Conservation (phyloP, 2,797 vertebrate species). For the Threskiornis aethiopicus region DNA sequence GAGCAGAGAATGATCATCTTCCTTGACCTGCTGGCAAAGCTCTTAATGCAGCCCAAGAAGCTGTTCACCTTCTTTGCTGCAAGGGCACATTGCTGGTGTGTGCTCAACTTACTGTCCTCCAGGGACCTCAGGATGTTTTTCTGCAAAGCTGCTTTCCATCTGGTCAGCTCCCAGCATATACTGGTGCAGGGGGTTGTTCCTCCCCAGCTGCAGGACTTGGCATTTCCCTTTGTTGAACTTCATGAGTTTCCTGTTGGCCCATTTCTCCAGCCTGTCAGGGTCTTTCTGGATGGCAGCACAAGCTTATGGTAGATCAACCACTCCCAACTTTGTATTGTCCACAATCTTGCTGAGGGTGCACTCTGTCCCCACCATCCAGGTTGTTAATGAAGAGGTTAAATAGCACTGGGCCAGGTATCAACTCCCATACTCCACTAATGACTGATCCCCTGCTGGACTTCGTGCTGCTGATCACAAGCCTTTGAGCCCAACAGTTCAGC, state of each 20-base stretch:
- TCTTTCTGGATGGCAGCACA: neutral
- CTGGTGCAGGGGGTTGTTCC: neutral
- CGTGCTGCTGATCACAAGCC: neutral
- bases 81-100: neutral
- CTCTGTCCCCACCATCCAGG: neutral
- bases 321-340: neutral
- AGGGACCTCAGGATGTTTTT: neutral
- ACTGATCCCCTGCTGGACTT: neutral
- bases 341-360: neutral
- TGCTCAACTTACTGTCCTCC: neutral
- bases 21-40: neutral
- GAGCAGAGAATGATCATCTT: neutral
- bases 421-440: neutral
- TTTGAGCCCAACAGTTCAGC: neutral
- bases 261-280: neutral
- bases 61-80: neutral
- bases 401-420: neutral
- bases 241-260: neutral
- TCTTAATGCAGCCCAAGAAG: neutral
- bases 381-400: neutral
- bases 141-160: neutral
- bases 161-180: neutral
- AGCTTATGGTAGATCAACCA: neutral
- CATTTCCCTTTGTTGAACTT: neutral
- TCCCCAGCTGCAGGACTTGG: neutral